These are phyloP conservation scores for Sinosuthora webbiana DNA, from an alignment of 2,113 vertebrate genomes.

Conservation along the genomic window DNA sequence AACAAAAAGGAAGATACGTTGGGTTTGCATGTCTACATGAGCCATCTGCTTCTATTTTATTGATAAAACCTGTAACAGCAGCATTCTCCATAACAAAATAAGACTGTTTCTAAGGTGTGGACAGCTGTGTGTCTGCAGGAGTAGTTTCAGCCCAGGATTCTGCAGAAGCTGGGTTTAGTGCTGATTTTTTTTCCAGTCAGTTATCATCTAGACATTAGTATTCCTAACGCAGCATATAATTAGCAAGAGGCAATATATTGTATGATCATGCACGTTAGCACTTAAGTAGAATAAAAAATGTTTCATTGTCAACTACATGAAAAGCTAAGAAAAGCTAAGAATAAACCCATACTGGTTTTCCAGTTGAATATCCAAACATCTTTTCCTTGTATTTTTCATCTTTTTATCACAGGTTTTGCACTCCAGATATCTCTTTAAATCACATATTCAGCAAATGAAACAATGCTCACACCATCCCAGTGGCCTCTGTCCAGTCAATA, in stretches of 20 bases:
- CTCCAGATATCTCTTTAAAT: slow-evolving; percentile 6
- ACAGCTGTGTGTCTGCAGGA: neutral
- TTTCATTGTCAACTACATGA: slow-evolving; percentile 49
- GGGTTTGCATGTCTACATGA: slow-evolving; percentile 66
- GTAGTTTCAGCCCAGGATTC: slow-evolving; percentile 53
- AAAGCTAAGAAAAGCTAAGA: slow-evolving; percentile 48
- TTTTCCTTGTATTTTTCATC: neutral
- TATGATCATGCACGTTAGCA: slow-evolving; percentile 75
- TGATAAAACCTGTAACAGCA: slow-evolving; percentile 66
- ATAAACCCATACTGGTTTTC: slow-evolving; percentile 30
- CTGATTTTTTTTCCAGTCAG: neutral
- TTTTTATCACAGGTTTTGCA: slow-evolving; percentile 27
- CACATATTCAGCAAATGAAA: neutral
- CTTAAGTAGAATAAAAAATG: slow-evolving; percentile 67
- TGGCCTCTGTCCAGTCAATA: neutral
- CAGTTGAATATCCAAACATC: slow-evolving; percentile 43
- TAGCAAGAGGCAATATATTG: slow-evolving; percentile 73
- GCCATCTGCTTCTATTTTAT: slow-evolving; percentile 75
- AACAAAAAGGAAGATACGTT: neutral
- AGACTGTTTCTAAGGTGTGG: slow-evolving; percentile 51
- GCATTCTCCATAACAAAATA: slow-evolving; percentile 47
- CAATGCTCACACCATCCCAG: neutral
- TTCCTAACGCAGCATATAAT: slow-evolving; percentile 61
- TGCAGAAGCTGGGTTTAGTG: slow-evolving; percentile 44
- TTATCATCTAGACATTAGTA: slow-evolving; percentile 49